Base-by-base conservation (phyloP, 64 coral and sea anemone species). In the Exaiptasia diaphana region DNA sequence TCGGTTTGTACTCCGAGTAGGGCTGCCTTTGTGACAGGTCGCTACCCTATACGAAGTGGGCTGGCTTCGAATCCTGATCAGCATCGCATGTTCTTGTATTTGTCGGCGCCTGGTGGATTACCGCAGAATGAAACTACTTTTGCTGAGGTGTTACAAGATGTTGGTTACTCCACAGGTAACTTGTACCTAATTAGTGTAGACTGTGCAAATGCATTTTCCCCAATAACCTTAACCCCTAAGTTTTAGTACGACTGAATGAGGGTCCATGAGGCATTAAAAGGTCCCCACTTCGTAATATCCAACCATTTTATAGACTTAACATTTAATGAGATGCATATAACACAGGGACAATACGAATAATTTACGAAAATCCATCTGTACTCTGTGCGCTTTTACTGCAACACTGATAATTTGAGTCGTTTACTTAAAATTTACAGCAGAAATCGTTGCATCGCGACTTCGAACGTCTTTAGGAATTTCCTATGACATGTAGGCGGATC, bases 1-100 rank as follows among this genome's bases (percentile, higher is more conserved):
- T 88, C 86, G 12, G 37, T 88, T 6, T 88, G 86, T 15, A 88
- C 76, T 31, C 86, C 76, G 26, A 81, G 68, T 56, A 62, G 86
- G 37, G 86, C 75, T 4, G 86, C 86, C 4, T n/a, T 80, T 23
- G 17, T 88, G 3, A 88, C 75, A 32, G 76, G 75, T n/a, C 38
- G 86, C 11, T 88, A 88, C 49, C 41, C 76, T 0, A 55, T 88
- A 20, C 31, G 86, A 29, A 75, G 68, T 18, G 86, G 86, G n/a
- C 21, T 72, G 6, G 86, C 75, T 12, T 25, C 75, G 24, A 58
- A 73, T 53, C 49, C 26, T 24, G 65, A 31, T 1, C 39, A 42
- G 38, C 0, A 1, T 8, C 28, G 69, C 5, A 67, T 87, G 85
- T 87, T 80, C 25, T 0, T 81, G 10, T 69, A 27, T 35, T 4